Evolutionary conservation across 2,113 vertebrate species (phyloP), one percentile per base, ranked within the genome.

Genomic region (Atractosteus spatula): DNA sequence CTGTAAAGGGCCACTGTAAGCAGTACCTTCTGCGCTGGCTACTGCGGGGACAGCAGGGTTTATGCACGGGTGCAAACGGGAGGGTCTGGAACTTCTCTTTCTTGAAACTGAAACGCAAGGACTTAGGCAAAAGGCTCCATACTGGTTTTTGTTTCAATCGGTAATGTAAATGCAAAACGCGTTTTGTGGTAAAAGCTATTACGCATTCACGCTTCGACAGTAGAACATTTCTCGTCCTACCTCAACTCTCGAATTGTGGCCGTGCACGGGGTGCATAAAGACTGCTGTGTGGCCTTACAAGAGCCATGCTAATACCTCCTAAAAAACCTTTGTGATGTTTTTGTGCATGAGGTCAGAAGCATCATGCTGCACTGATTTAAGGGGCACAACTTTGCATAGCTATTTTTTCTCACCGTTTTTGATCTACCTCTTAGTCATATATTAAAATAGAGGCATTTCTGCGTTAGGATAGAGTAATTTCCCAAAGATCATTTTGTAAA

Each of bases 401-500:
- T 85, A 89, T 92, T 93, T 90, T 82, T 91, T 88, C 85, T 86
- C 88, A 89, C 92, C 89, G 90, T 91, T 93, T 94, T 93, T 94
- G 88, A 96, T 95, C 94, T 97, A 95, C 95, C 94, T 96, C 95
- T 93, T 94, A 94, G 91, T 94, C 88, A 89, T 80, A 84, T 92
- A 91, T 94, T 94, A 89, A 95, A 95, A 93, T 95, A 93, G 94
- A 96, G 94, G 94, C 94, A 94, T 94, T 95, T 93, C 90, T 96
- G 90, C 92, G 93, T 89, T 91, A 85, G 90, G 86, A 76, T 88
- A 29, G 29, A 29, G 29, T 29, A 86, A 85, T 89, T 90, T 88
- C 86, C 85, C 85, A 86, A 89, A 90, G 91, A 93, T 91, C 82
- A 92, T 92, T 86, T 85, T 87, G 83, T 95, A 91, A 89, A 91